Conservation (phyloP, 2,113 vertebrate species). For the Promerops cafer region DNA sequence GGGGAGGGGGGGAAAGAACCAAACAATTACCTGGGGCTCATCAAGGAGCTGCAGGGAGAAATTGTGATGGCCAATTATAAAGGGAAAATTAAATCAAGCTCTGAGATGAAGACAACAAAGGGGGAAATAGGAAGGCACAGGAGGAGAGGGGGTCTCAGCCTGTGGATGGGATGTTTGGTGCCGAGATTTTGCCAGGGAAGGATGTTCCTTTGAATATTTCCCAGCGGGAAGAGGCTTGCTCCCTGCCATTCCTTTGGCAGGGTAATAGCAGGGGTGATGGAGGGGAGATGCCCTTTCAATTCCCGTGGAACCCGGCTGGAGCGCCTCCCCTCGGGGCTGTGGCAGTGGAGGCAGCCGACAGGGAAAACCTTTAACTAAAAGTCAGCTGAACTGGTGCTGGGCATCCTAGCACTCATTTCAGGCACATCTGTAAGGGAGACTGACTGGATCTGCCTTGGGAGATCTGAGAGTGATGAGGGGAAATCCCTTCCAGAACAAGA, state of each 20-base stretch:
- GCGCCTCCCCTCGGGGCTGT: neutral
- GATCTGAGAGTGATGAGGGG: fast-evolving
- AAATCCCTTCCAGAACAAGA: neutral
- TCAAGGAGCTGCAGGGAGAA: constrained; percentile 38
- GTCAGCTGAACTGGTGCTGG: neutral
- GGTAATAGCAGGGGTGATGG: neutral
- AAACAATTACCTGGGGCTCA: constrained; percentile 54
- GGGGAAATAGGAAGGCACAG: neutral
- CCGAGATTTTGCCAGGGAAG: neutral
- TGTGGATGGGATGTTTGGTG: neutral
- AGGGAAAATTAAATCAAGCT: constrained; percentile 49
- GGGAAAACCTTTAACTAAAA: neutral
- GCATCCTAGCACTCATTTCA: neutral
- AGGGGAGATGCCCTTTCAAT: neutral
- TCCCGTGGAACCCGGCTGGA: neutral
- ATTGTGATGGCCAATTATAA: constrained; percentile 47
- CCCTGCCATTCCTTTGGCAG: fast-evolving
- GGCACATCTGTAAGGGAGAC: fast-evolving
- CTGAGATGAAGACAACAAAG: neutral
- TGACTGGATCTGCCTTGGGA: neutral
- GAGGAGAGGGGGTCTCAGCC: neutral
- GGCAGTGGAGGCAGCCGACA: fast-evolving
- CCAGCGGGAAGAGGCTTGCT: fast-evolving
- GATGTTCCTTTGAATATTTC: neutral
- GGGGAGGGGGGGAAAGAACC: neutral